These are phyloP conservation scores for Pomatorhinus ruficollis DNA, from an alignment of 2,113 vertebrate genomes.

Conservation along the genomic window DNA sequence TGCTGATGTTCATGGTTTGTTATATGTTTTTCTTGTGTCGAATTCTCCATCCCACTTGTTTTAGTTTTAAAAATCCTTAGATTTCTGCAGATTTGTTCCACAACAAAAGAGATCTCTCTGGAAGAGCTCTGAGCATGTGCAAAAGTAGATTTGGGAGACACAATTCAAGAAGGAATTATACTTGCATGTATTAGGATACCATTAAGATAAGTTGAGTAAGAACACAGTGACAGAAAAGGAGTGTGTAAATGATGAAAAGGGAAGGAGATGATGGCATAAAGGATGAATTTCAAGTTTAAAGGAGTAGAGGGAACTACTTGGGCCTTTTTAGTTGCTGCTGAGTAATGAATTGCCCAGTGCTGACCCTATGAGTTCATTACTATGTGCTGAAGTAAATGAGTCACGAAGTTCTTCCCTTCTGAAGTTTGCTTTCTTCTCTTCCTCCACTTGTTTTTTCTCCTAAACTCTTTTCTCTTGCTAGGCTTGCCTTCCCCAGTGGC, in stretches of 20 bases:
- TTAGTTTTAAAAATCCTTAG: background rate
- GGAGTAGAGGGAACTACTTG: background rate
- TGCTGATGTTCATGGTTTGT: background rate
- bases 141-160: background rate
- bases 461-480: background rate
- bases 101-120: background rate
- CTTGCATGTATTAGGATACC: background rate
- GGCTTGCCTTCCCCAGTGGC: background rate
- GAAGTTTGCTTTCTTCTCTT: background rate
- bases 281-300: background rate
- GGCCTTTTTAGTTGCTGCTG: background rate
- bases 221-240: fast-evolving
- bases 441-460: background rate
- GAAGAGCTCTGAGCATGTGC: background rate
- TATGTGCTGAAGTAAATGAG: background rate
- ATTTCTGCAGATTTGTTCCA: background rate
- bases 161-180: background rate
- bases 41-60: background rate
- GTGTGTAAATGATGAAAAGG: background rate
- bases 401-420: background rate
- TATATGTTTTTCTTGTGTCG: background rate
- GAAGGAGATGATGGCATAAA: background rate
- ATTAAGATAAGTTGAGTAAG: background rate
- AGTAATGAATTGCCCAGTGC: background rate
- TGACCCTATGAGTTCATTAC: background rate